Base-by-base conservation (phyloP, 2,113 vertebrate species). In the Perccottus glenii region DNA sequence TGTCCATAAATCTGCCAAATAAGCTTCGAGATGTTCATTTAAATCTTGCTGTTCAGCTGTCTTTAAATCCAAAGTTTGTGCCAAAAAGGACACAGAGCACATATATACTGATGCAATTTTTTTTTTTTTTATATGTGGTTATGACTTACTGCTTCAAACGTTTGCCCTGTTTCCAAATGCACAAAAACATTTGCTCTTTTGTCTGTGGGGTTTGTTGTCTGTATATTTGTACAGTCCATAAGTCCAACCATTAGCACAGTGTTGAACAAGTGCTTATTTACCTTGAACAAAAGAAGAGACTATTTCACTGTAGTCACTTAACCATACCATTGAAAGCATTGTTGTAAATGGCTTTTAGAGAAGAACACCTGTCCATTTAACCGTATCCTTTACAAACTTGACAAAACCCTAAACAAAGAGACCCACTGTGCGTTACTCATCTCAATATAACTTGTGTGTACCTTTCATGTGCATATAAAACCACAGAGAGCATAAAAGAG, bases 321-420 rank as follows among this genome's bases (percentile, higher is more conserved):
- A 60, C 67, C 53, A 49, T 12, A 33, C 14, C 36, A 63, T 64
- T 78, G 51, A 77, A 55, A 56, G 67, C 52, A 44, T 44, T 53
- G 64, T 80, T 78, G 77, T 75, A 75, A 42, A 56, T 78, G 40
- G 35, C 53, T 16, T 60, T 82, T 63, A 44, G 42, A 64, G 27
- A 69, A 68, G 85, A 81, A 81, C 87, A 89, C 84, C 89, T 90
- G 89, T 56, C 62, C 63, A 1, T 75, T 84, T 79, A 56, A 67
- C 40, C 36, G 9, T 42, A 78, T 65, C 53, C 67, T 87, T 82
- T 67, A 80, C 69, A 65, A 52, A 82, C 74, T 32, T 67, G 73
- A 79, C 80, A 78, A 73, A 77, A 48, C 67, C 63, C 46, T 11
- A 52, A 64, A 83, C 64, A 84, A 88, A 88, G 58, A 68, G 60